Base-by-base conservation (phyloP, 2,797 vertebrate genomes). In the Decapterus maruadsi region DNA sequence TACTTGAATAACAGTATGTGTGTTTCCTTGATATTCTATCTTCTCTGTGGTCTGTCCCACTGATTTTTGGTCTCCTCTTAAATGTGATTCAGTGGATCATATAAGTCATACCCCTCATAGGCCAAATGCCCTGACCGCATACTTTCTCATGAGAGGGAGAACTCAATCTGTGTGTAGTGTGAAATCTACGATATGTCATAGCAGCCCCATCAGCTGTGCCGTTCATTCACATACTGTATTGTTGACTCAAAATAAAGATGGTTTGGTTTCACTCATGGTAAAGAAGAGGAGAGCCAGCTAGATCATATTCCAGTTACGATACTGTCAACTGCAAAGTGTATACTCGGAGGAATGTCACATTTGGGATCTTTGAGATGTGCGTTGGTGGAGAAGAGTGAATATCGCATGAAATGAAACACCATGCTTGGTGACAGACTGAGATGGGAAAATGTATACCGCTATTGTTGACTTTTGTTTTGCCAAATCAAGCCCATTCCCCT, bases 151-250 rank as follows among this genome's bases (percentile, higher is more conserved):
- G 92, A 90, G 87, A 86, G 61, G 54, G 85, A 81, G 84, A 90
- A 89, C 84, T 86, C 66, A 88, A 91, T 90, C 83, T 85, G 81
- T 79, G 75, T 82, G 77, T 66, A 68, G 85, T 90, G 88, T 94
- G 92, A 94, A 92, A 95, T 92, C 81, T 69, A 85, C 82, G 75
- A 90, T 89, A 80, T 87, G 83, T 89, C 84, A 79, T 76, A 71
- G 78, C 84, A 76, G 83, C 78, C 82, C 85, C 75, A 82, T 95
- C 94, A 95, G 94, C 94, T 95, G 94, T 89, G 93, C 90, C 75
- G 20, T 68, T 95, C 94, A 93, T 94, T 95, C 94, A 95, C 78
- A 75, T 73, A 78, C 80, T 70, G 55, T 91, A 90, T 92, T 94
- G 89, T 93, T 90, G 88, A 93, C 87, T 70, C 85, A 87, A 90